Evolutionary conservation across 1,140 invertebrate species (phyloP), one percentile per base, ranked within the genome.

Genomic region (Cyphomyrmex costatus): DNA sequence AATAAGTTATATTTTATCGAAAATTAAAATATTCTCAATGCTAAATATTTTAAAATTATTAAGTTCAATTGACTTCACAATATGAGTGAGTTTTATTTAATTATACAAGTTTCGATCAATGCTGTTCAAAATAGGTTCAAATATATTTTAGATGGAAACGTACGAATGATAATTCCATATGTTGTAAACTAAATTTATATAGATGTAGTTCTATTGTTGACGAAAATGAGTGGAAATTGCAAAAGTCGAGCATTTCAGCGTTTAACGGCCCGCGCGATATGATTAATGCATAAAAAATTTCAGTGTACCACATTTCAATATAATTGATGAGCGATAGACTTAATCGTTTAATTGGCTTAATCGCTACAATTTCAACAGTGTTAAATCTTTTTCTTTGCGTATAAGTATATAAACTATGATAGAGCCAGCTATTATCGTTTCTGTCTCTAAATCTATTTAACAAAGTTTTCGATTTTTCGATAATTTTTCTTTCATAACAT

Each of bases 401-500:
- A 80, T 87, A 87, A 92, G 78, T 92, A 92, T 92, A 92, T 91
- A 91, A 93, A 92, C 92, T 95, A 94, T 92, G 91, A 94, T 94
- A 94, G 93, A 94, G 93, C 93, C 93, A 94, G 91, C 93, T 94
- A 93, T n/a, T 92, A 91, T 94, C 93, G 92, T 93, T 87, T 91
- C 86, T 89, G 88, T 86, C 86, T 89, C 92, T 93, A 93, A 88
- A 92, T 87, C 92, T 94, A 93, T 88, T 93, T 93, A 93, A 94
- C 92, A 94, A 93, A 91, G 86, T 87, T 65, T 65, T 90, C 61
- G 51, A 91, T 79, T 91, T 58, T 65, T 80, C 73, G 58, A 89
- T 89, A 91, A 85, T 86, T 89, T 21, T 36, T 70, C 24, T 88
- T 36, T 33, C 56, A 58, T 88, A 90, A 90, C 88, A 84, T 65